phyloP scores from a whole-genome alignment of 2,888 invertebrate species.

The Himalopsyche kuldschensis region DNA sequence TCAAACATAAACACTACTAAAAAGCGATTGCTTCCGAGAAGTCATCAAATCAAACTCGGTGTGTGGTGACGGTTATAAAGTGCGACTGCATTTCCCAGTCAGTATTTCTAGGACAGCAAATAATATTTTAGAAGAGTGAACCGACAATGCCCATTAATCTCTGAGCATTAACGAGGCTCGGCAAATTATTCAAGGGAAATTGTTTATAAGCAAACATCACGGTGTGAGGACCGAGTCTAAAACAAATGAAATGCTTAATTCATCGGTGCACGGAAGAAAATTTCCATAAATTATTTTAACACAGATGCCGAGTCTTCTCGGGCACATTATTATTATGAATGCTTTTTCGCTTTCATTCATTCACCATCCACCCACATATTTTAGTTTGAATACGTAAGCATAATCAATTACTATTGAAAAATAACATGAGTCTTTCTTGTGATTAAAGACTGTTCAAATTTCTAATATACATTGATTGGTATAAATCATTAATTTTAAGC shows the following conservation, averaged over 20 bases:
- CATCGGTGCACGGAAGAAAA: neutral
- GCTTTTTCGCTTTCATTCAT: too few species aligned
- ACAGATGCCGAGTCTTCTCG: too few species aligned
- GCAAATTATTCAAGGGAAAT: constrained; percentile 8
- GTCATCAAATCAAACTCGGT: constrained; percentile 15
- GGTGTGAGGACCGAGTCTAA: neutral
- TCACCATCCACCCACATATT: too few species aligned
- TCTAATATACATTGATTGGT: too few species aligned
- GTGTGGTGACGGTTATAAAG: constrained; percentile 25
- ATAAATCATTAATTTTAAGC: too few species aligned
- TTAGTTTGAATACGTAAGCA: too few species aligned
- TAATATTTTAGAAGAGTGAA: constrained; percentile 20
- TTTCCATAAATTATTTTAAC: neutral
- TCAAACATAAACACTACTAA: neutral
- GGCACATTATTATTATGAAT: too few species aligned
- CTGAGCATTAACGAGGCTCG: constrained; percentile 6
- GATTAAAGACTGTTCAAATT: too few species aligned
- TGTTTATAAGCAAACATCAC: neutral
- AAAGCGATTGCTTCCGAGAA: constrained; percentile 7
- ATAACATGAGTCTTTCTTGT: too few species aligned
- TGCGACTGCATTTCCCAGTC: constrained; percentile 12
- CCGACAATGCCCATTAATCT: constrained; percentile 33
- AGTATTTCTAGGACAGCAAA: constrained; percentile 2
- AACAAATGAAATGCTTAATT: neutral
- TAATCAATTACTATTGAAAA: too few species aligned